Base-by-base conservation (phyloP, 2,888 invertebrate species). In the Dasysyrphus albostriatus region DNA sequence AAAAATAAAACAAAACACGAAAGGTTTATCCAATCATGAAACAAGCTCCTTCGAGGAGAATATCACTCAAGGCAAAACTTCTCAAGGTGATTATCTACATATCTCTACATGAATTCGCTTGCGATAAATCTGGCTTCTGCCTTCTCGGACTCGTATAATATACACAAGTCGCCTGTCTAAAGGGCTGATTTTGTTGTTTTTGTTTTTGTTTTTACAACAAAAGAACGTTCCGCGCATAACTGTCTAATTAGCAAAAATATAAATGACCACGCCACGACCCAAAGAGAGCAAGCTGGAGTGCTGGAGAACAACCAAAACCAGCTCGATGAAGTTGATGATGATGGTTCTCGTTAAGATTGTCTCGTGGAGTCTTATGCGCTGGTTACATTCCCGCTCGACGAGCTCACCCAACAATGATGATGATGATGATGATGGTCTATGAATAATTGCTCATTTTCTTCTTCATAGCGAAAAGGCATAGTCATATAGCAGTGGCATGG, bases 221-320 rank as follows among this genome's bases (percentile, higher is more conserved):
- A 87, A 83, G 83, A 83, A 87, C 78, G 78, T 79, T 87, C 87
- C 83, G 75, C 87, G 78, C 87, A 79, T 87, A 87, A 83, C 87
- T 83, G 87, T 87, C 87, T 87, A 87, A 87, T 87, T 87, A 87
- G 87, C 87, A 87, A 87, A 83, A 87, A 83, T 83, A 87, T 87
- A 87, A 87, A 87, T 87, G 87, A 83, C 83, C 87, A 87, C 67
- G 78, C 83, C 83, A 87, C 82, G 82, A 87, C 83, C 87, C 78
- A 78, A 87, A 87, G 70, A 65, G 85, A 67, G 73, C 63, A 54
- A 72, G 39, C n/a, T 37, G 49, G 51, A 70, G 37, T 12, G 24
- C 24, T 34, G 49, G 19, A 34, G 34, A 47, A 32, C 54, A 16
- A 63, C 63, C 16, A 70, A 61, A 16, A 63, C 63, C 16, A 70